A percentile compares a stretch with the other conserved stretches of the same genome.
These are phyloP conservation scores for Spilogale gracilis DNA, from an alignment of 2,113 vertebrate genomes.

Conservation along the genomic window DNA sequence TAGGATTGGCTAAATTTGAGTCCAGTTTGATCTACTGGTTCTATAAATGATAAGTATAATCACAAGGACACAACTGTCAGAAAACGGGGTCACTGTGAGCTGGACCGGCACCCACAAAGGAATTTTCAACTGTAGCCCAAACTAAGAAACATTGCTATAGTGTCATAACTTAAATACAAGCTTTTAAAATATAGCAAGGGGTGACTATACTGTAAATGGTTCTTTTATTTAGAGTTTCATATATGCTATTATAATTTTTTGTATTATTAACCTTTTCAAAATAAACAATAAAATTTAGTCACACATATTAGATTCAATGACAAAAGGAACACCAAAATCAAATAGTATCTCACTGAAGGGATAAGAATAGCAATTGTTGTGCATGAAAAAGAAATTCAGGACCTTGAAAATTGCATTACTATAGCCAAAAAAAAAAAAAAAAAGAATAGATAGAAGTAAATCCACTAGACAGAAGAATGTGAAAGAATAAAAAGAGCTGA, in stretches of 20 bases:
- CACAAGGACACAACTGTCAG: background rate
- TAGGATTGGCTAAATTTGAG: background rate
- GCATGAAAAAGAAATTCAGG: conserved; percentile 50
- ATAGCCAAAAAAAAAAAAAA: background rate
- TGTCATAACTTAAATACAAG: background rate
- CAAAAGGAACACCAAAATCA: conserved; percentile 33
- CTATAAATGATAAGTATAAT: background rate
- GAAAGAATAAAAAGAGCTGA: conserved; percentile 43
- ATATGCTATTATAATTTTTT: background rate
- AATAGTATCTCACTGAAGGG: conserved; percentile 19
- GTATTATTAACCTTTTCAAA: background rate
- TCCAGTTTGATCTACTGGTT: background rate
- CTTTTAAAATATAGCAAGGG: background rate
- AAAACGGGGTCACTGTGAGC: background rate
- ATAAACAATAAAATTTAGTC: background rate
- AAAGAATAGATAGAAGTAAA: conserved; percentile 40
- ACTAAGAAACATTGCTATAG: background rate
- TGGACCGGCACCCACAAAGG: background rate
- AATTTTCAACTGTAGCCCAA: background rate
- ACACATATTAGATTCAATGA: background rate
- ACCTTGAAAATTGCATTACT: conserved; percentile 58
- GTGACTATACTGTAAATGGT: background rate
- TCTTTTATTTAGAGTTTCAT: background rate
- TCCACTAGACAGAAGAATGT: conserved; percentile 46
- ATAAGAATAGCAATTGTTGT: conserved; percentile 22